These are phyloP conservation scores for Lycodopsis pacificus DNA, from an alignment of 2,797 vertebrate species.

Conservation along the genomic window DNA sequence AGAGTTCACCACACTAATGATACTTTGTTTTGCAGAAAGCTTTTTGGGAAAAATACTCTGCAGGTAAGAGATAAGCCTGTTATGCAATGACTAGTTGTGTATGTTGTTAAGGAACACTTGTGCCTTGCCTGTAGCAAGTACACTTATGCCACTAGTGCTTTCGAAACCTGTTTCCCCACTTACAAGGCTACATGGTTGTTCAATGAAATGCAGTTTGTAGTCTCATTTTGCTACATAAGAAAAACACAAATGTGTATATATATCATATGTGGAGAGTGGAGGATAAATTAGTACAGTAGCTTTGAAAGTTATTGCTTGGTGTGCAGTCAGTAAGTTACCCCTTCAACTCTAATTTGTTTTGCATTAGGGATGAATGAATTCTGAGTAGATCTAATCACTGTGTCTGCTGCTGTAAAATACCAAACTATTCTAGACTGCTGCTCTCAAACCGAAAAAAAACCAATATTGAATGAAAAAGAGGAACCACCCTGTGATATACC, in stretches of 20 bases:
- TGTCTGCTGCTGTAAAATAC: not conserved
- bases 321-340: not conserved
- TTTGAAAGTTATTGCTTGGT: not conserved
- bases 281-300: not conserved
- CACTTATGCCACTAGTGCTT: not conserved
- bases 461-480: not conserved
- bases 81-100: not conserved
- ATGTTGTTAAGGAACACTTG: not conserved
- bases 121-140: not conserved
- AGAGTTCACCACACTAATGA: not conserved
- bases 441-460: not conserved
- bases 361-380: not conserved
- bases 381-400: not conserved
- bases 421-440: not conserved
- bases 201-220: not conserved
- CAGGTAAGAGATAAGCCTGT: constrained; percentile 66
- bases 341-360: not conserved
- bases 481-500: not conserved
- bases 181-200: not conserved
- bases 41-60: constrained; percentile 91
- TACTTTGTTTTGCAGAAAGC: constrained; percentile 78
- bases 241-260: not conserved
- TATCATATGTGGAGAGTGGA: not conserved
- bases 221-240: not conserved
- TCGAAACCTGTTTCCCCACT: constrained; percentile 58